Conservation (phyloP, 2,113 vertebrate species). For the Oryzias melastigma region DNA sequence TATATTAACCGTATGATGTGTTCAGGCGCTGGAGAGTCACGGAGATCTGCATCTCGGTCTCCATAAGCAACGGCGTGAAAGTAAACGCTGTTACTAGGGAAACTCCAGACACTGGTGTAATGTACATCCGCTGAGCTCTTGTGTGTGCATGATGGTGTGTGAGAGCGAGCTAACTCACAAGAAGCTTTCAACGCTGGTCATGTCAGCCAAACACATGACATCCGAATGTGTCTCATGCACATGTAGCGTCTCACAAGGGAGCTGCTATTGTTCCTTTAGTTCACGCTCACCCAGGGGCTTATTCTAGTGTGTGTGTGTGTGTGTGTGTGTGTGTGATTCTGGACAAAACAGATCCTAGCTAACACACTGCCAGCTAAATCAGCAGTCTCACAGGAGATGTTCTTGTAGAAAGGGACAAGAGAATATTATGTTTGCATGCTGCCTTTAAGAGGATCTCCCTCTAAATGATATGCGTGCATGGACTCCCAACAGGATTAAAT, state of each 20-base stretch:
- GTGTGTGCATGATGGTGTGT: constrained; percentile 17
- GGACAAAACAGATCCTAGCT: constrained; percentile 47
- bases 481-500: constrained; percentile 36
- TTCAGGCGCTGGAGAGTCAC: constrained; percentile 34
- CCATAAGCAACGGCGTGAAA: constrained; percentile 29
- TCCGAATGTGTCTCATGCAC: constrained; percentile 7
- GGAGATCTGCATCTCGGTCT: constrained; percentile 34
- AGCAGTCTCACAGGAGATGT: constrained; percentile 64
- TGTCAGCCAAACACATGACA: constrained; percentile 42
- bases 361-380: constrained; percentile 55
- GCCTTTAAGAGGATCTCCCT: constrained; percentile 65
- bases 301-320: constrained; percentile 5
- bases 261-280: constrained; percentile 37
- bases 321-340: constrained; percentile 19
- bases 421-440: constrained; percentile 43
- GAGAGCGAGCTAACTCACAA: constrained; percentile 27
- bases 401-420: constrained; percentile 49
- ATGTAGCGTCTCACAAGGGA: constrained; percentile 9
- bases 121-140: constrained; percentile 20
- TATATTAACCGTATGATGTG: constrained; percentile 25
- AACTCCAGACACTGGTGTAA: constrained; percentile 45
- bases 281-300: constrained; percentile 38
- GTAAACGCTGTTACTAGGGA: constrained; percentile 62
- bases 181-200: constrained; percentile 26
- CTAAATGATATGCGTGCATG: constrained; percentile 54